These are phyloP conservation scores for Ardeotis arabs DNA, from an alignment of 2,113 vertebrate species.

Conservation along the genomic window DNA sequence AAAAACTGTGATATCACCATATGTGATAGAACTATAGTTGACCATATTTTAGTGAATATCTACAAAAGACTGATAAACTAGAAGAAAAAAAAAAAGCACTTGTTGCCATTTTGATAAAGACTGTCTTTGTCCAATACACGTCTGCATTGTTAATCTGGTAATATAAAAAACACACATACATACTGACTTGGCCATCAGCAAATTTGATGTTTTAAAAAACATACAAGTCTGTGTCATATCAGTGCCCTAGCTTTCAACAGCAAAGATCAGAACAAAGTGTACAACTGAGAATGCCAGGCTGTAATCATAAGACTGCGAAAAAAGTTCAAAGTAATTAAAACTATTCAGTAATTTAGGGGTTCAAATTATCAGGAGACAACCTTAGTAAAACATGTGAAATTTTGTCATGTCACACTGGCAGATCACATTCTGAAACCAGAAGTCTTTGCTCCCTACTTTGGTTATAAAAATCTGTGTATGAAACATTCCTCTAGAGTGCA, in stretches of 20 bases:
- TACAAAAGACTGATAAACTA: neutral
- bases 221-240: neutral
- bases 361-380: neutral
- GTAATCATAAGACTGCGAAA: neutral
- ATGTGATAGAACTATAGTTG: neutral
- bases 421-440: neutral
- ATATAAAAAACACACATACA: neutral
- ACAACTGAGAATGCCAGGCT: neutral
- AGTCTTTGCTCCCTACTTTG: neutral
- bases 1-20: neutral
- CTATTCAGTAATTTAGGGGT: accelerated
- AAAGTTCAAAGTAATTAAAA: neutral
- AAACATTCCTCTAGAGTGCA: neutral
- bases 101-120: neutral
- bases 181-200: neutral
- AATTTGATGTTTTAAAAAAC: neutral
- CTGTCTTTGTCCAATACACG: neutral
- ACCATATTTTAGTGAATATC: neutral
- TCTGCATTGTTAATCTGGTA: neutral
- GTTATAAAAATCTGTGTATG: neutral
- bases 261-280: neutral
- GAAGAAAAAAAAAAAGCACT: neutral
- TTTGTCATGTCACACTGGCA: neutral
- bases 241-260: neutral
- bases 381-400: neutral